Evolutionary conservation across 2,113 vertebrate species (phyloP), one percentile per base, ranked within the genome.

Genomic region (Perccottus glenii): DNA sequence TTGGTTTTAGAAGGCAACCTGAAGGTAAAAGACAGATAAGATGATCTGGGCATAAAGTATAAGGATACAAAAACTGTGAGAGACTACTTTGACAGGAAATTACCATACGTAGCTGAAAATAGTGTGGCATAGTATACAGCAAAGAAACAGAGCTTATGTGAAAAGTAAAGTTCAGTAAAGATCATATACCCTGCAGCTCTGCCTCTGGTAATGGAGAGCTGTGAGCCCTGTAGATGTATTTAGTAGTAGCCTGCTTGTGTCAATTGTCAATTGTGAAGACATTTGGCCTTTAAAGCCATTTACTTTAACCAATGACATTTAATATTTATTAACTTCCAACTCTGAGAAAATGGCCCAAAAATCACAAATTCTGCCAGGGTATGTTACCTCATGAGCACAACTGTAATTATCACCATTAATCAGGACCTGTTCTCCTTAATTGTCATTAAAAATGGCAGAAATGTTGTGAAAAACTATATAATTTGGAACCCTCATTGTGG

Each of bases 181-280:
- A 55, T 55, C 33, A 12, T 55, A 12, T 55, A 55, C 52, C 52
- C 52, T 36, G 52, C 52, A 55, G 52, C 52, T 36, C 36, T 5
- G 52, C 52, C 52, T 55, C 52, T 14, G 52, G 52, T 38, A 0
- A 12, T 55, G 33, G 33, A 55, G n/a, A 55, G 32, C n/a, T 36
- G 36, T n/a, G n/a, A n/a, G n/a, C 6, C 33, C 14, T 33, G 15
- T 32, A 36, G 35, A 32, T 33, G 3, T 55, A 36, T 14, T 55
- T 55, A 14, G 35, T 38, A 38, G 8, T 55, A 36, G 19, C 19
- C 11, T 9, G 14, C 8, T 38, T 9, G 6, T 5, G 9, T n/a
- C 16, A 11, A 4, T 33, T 52, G 6, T 33, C 6, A 27, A 27
- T 27, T 27, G 14, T n/a, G 35, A n/a, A 55, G 52, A 55, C 52